Conservation (phyloP, 2,797 vertebrate genomes). For the Gymnodraco acuticeps region DNA sequence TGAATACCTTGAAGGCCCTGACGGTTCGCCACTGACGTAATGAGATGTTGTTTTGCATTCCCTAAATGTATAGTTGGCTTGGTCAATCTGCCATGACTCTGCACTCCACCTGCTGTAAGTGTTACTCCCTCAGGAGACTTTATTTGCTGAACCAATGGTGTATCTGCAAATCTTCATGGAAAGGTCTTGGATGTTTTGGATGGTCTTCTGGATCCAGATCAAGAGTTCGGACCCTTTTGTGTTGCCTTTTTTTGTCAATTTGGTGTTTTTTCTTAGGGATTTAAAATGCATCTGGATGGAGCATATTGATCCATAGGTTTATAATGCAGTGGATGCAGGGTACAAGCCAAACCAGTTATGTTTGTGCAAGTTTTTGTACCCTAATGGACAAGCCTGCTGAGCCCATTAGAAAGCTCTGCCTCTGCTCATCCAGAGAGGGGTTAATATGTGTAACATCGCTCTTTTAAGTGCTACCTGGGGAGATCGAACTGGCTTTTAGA, state of each 20-base stretch:
- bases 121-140: background rate
- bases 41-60: background rate
- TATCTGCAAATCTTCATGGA: background rate
- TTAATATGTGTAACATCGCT: slow-evolving; percentile 44
- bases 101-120: too few relatives aligned
- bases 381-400: slow-evolving; percentile 11
- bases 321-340: background rate
- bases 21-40: too few relatives aligned
- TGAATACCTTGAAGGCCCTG: too few relatives aligned
- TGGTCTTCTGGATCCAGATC: too few relatives aligned
- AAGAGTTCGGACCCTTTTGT: background rate
- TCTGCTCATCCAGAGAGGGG: slow-evolving; percentile 27
- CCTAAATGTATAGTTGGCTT: background rate
- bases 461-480: slow-evolving; percentile 38
- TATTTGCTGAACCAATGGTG: background rate
- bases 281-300: background rate
- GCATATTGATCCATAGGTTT: background rate
- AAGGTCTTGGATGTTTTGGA: background rate
- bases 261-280: background rate
- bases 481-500: slow-evolving; percentile 38
- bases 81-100: background rate
- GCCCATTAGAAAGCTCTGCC: slow-evolving; percentile 21
- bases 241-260: background rate
- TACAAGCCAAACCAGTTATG: background rate
- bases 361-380: slow-evolving; percentile 18